phyloP scores from a whole-genome alignment of 2,797 vertebrate species.

The Pseudochirops cupreus region DNA sequence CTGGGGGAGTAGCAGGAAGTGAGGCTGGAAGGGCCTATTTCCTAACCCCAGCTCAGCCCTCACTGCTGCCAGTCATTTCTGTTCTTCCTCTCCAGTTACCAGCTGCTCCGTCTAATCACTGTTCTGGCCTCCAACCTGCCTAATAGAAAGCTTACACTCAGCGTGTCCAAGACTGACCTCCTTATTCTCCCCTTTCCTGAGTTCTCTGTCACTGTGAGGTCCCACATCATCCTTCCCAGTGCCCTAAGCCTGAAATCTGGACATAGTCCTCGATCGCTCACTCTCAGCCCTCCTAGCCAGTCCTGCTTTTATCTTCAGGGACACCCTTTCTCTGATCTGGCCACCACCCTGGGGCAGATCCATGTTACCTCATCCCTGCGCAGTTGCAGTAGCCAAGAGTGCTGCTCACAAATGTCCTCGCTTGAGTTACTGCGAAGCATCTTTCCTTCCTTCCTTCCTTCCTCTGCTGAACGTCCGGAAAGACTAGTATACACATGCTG shows the following conservation, averaged over 20 bases:
- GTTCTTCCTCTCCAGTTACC: background rate
- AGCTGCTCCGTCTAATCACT: background rate
- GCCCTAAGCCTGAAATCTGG: background rate
- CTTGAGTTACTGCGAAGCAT: no score
- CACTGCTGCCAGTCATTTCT: background rate
- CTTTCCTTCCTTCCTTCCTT: background rate
- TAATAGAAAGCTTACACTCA: background rate
- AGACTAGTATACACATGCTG: no score
- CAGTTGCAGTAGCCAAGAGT: no score
- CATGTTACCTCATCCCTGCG: no score
- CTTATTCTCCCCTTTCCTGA: background rate
- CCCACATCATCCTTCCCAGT: no score
- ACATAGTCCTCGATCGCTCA: fast-evolving
- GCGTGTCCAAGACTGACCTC: background rate
- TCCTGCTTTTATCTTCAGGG: background rate
- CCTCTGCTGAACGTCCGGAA: no score
- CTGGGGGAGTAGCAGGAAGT: background rate
- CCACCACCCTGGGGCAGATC: no score
- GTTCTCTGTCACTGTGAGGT: background rate
- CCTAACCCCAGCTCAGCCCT: background rate
- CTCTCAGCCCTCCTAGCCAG: background rate
- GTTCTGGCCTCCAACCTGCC: background rate
- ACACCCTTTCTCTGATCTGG: no score
- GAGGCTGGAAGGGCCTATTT: background rate
- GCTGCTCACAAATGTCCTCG: no score